Percentiles rank a stretch among this genome's conserved stretches.
Conservation (phyloP, 2,797 vertebrate species). For the Malurus leucopterus region DNA sequence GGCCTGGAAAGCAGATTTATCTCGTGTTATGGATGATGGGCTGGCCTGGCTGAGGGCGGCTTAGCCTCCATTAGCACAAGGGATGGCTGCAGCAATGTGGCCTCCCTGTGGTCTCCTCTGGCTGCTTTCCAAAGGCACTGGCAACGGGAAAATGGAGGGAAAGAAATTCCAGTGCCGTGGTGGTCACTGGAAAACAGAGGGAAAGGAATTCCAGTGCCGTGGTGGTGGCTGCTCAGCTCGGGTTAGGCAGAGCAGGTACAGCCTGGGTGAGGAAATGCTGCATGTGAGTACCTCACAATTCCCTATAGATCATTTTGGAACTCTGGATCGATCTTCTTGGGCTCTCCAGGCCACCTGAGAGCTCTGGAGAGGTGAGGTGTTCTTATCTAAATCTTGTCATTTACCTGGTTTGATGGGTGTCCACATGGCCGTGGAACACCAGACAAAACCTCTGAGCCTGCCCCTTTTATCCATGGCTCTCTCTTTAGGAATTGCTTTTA, state of each 20-base stretch:
- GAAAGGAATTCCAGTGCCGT: background rate
- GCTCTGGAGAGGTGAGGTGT: background rate
- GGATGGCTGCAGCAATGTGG: background rate
- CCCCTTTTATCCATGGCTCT: background rate
- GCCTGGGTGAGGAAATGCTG: background rate
- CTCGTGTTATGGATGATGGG: background rate
- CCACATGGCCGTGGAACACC: rapidly evolving
- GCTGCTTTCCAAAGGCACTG: background rate
- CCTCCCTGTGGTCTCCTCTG: background rate
- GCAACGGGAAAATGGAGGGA: background rate
- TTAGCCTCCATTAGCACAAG: background rate
- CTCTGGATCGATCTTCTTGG: background rate
- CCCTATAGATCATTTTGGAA: background rate
- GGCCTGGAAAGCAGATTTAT: constrained; percentile 1
- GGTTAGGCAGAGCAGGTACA: background rate
- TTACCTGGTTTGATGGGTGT: background rate
- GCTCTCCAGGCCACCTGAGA: background rate
- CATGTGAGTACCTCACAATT: background rate
- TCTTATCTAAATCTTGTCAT: background rate
- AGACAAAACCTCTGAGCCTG: background rate
- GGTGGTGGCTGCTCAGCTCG: background rate
- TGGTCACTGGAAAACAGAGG: background rate
- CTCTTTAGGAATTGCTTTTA: background rate
- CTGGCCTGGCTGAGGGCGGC: background rate
- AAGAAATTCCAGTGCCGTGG: background rate